phyloP scores from a whole-genome alignment of 2,113 vertebrate species.

The Apistogramma diplotaenia region DNA sequence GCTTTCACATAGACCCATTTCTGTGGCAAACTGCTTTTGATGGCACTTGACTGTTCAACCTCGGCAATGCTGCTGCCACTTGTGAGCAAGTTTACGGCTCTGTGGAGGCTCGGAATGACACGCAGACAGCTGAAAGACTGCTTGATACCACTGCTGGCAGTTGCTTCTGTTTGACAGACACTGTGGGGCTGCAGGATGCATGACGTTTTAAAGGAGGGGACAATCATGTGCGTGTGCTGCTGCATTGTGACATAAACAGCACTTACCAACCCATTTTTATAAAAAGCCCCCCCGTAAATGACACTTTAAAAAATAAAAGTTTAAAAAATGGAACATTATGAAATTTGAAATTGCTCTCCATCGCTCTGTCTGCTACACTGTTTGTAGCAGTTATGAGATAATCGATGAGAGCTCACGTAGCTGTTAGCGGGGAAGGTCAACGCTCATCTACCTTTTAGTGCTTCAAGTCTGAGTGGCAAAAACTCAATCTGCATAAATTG shows the following conservation, averaged over 20 bases:
- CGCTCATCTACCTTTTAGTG: slow-evolving; percentile 63
- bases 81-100: slow-evolving; percentile 55
- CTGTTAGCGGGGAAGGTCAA: slow-evolving; percentile 63
- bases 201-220: slow-evolving; percentile 24
- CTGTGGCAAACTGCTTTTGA: slow-evolving; percentile 70
- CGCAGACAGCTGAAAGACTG: slow-evolving; percentile 47
- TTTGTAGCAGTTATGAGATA: slow-evolving; percentile 53
- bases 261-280: slow-evolving; percentile 4
- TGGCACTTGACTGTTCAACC: slow-evolving; percentile 75
- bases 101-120: slow-evolving; percentile 50
- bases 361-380: slow-evolving; percentile 20
- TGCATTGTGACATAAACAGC: slow-evolving; percentile 15
- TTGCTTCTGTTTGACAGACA: slow-evolving; percentile 53
- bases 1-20: slow-evolving; percentile 67
- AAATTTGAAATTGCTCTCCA: slow-evolving; percentile 37
- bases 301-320: background rate
- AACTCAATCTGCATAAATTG: slow-evolving; percentile 71
- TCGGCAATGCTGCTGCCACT: slow-evolving; percentile 64
- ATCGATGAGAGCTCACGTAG: slow-evolving; percentile 58
- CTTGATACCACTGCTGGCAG: slow-evolving; percentile 47
- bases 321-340: slow-evolving; percentile 18
- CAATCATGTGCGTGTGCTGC: background rate
- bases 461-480: slow-evolving; percentile 63
- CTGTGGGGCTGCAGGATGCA: slow-evolving; percentile 22
- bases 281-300: background rate